Evolutionary conservation across 2,888 invertebrate genomes (phyloP), one percentile per base, ranked within the genome.

Genomic region (Tortrix viridana): DNA sequence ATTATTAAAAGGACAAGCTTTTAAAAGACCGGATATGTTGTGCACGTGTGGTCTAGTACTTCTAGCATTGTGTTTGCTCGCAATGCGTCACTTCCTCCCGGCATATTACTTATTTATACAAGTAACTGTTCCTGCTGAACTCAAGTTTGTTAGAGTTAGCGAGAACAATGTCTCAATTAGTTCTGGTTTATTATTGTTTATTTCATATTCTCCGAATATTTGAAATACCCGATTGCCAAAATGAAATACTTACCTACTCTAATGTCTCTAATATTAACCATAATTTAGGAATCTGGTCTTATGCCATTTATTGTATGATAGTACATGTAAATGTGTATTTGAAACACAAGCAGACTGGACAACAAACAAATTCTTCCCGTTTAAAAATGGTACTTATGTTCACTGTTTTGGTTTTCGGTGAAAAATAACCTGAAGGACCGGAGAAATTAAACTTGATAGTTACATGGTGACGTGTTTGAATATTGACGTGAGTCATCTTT

Each of bases 401-500:
- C 14, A 41, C 41, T 5, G 38, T n/a, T 41, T 41, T 6, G 14
- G 16, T 41, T 16, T 14, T n/a, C 16, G 16, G 44, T 19, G 44
- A 19, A 44, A n/a, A 44, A 18, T 18, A 44, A 7, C 44, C 19
- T 19, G 14, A 22, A 48, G 41, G 12, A 1, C 6, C 14, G 2
- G n/a, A 44, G 26, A 50, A 38, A 59, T 44, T 43, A 50, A 49
- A 19, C 57, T 48, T 48, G n/a, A n/a, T n/a, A n/a, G n/a, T n/a
- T 48, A 48, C 23, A 48, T 49, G 61, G 66, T 69, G 68, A 65
- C 65, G 62, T 57, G 56, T 49, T 60, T 55, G 63, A 67, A 79
- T 80, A 76, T 77, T 77, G 74, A 74, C 62, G 69, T 89, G 88
- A 89, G 72, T 89, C 89, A 89, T 74, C 67, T 58, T 54, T 52